Evolutionary conservation across 2,113 vertebrate species (phyloP), one percentile per base, ranked within the genome.

Genomic region (Plecturocebus donacophilus): DNA sequence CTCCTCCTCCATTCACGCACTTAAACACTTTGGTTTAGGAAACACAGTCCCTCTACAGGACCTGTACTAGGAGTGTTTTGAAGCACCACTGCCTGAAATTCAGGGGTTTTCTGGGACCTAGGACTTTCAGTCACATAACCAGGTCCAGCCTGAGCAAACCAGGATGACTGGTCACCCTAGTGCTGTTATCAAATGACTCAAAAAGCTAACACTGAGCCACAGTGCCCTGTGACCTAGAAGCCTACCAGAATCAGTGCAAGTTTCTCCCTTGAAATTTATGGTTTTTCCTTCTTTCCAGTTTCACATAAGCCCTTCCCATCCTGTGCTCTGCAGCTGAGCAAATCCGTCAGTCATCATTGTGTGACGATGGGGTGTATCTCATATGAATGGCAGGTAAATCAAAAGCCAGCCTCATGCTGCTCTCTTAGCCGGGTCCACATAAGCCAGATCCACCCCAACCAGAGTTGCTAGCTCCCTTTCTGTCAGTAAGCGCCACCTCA

Each of bases 151-250:
- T 70, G 58, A 84, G 56, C 70, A 95, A 87, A 87, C 45, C 38
- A 30, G 56, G 13, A 73, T 94, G 71, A 2, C 70, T 95, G 35
- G 86, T 85, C n/a, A 42, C n/a, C 2, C 19, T 38, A 19, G 49
- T 71, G 6, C 79, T 94, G 25, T 40, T 92, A 92, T 86, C 84
- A 82, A 71, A 75, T 89, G 79, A 92, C 58, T 95, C 91, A 76
- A 70, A 97, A 96, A 54, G 73, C 73, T 76, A 94, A 89, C 30
- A 25, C 13, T 30, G 56, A 94, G 49, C 17, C 90, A 27, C n/a
- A n/a, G 58, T 42, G 32, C 16, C 54, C 47, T 68, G 35, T 85
- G 68, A 90, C 49, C 32, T 45, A n/a, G 11, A 5, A 7, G 27
- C 42, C 8, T 40, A 68, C 61, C 80, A 95, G 49, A 76, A 71